Evolutionary conservation across 2,113 vertebrate genomes (phyloP).

Genomic region (Rallus limicola): DNA sequence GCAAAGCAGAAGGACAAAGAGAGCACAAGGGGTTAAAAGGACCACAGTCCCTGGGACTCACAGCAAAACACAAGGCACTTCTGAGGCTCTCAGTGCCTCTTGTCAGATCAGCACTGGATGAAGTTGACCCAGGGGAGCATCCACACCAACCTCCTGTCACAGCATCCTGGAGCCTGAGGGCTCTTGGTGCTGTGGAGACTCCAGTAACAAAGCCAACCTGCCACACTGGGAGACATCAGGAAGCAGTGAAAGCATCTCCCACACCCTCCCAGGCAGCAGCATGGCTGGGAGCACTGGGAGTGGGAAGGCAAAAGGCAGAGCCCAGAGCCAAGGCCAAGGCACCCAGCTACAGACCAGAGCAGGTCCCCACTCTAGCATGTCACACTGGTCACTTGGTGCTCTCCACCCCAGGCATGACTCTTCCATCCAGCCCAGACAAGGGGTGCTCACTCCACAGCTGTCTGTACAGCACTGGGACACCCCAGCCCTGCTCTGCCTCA

Average conservation of each 20-base stretch:
- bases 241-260: not conserved
- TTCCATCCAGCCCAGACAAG: accelerated
- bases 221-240: not conserved
- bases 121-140: accelerated
- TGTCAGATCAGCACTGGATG: not conserved
- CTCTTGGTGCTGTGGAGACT: not conserved
- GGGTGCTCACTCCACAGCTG: not conserved
- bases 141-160: not conserved
- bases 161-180: not conserved
- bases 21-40: not conserved
- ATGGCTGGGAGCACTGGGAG: not conserved
- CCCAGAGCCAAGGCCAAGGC: not conserved
- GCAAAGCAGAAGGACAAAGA: not conserved
- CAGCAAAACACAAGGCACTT: not conserved
- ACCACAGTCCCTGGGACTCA: accelerated
- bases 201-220: not conserved
- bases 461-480: not conserved
- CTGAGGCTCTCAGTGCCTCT: not conserved
- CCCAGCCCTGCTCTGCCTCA: not conserved
- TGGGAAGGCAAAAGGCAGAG: not conserved
- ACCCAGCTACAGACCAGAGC: not conserved
- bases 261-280: not conserved
- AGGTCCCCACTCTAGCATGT: not conserved
- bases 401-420: not conserved
- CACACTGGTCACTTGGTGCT: not conserved